These are phyloP conservation scores for Coptodon bakossiorum DNA, from an alignment of 2,113 vertebrate species.

Conservation along the genomic window DNA sequence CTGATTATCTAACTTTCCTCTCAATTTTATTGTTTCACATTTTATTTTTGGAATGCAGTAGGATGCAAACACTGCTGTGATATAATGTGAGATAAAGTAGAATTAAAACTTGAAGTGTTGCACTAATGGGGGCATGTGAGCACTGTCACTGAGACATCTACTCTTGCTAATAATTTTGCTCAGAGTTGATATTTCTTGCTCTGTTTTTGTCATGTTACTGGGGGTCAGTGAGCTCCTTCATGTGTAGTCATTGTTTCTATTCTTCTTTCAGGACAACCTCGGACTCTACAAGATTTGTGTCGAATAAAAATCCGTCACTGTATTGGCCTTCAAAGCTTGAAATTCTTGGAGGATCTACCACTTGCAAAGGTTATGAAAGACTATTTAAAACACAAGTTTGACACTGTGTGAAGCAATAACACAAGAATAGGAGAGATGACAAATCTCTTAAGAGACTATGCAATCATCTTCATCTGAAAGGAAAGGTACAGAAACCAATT, in stretches of 20 bases:
- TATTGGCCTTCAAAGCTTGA: conserved; percentile 96
- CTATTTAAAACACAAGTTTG: conserved; percentile 99
- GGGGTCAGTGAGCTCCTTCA: neutral
- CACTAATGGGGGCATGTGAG: neutral
- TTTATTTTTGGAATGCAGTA: neutral
- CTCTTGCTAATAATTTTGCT: neutral
- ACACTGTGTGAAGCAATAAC: conserved; percentile 80
- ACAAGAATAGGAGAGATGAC: neutral
- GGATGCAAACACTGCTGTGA: neutral
- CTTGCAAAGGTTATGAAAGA: conserved; percentile 99
- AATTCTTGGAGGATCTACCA: conserved; percentile 91
- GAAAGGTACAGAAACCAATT: conserved; percentile 70
- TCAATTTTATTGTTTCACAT: accelerated
- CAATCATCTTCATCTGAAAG: conserved; percentile 83
- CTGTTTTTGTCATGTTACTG: neutral
- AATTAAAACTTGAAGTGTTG: neutral
- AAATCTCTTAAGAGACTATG: conserved; percentile 77
- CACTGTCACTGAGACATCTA: neutral
- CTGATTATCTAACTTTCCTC: neutral
- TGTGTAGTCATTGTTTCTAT: neutral
- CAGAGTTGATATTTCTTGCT: neutral
- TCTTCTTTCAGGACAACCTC: conserved; percentile 82
- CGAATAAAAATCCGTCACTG: conserved; percentile 95
- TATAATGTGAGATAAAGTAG: neutral
- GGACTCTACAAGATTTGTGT: conserved; percentile 95